Evolutionary conservation across 2,888 invertebrate species (phyloP).

Genomic region (Drosophila buzzatii): DNA sequence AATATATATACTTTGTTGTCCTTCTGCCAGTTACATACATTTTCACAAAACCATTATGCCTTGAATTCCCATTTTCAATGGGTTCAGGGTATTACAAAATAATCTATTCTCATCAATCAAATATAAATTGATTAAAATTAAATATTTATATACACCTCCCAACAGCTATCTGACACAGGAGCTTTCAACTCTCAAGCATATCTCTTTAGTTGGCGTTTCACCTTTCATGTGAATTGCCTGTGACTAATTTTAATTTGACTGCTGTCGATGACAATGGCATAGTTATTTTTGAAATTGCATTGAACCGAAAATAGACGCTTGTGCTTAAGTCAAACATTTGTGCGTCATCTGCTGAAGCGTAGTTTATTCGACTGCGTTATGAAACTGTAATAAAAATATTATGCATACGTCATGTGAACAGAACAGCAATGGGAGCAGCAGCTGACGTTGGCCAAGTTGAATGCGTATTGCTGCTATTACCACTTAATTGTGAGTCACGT

Average conservation of each 20-base stretch:
- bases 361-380: not conserved
- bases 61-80: too few species aligned
- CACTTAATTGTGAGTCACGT: not conserved
- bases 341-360: slow-evolving; percentile 29
- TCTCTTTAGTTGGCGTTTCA: not conserved
- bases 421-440: not conserved
- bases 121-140: too few species aligned
- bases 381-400: slow-evolving; percentile 20
- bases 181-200: not conserved
- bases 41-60: too few species aligned
- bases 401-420: slow-evolving; percentile 38
- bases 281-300: slow-evolving; percentile 21
- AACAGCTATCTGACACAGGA: accelerated
- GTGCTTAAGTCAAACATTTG: slow-evolving; percentile 28
- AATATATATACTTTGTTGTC: too few species aligned
- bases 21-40: too few species aligned
- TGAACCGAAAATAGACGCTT: slow-evolving; percentile 23
- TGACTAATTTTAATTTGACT: slow-evolving; percentile 21
- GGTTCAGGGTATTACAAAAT: too few species aligned
- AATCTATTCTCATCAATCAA: too few species aligned
- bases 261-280: not conserved
- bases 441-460: slow-evolving; percentile 8
- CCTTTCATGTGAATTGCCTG: slow-evolving; percentile 8
- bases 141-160: not conserved
- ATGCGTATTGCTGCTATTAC: not conserved